Percentiles rank a stretch among this genome's conserved stretches.
Evolutionary conservation across 1,140 invertebrate species (phyloP).

Genomic region (Euwallacea similis): DNA sequence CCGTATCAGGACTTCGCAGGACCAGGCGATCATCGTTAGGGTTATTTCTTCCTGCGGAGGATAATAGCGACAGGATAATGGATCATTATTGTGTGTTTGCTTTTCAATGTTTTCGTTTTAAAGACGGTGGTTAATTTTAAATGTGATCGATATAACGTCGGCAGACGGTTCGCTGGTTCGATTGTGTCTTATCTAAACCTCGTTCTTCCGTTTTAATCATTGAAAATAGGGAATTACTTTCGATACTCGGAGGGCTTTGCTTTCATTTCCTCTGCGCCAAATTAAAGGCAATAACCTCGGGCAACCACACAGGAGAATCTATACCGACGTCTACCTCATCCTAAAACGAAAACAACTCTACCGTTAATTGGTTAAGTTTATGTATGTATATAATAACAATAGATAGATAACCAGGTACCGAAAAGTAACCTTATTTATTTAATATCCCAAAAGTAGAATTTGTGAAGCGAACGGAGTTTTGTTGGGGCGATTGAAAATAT

Average conservation of each 20-base stretch:
- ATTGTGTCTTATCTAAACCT: constrained; percentile 30
- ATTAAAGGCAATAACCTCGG: constrained; percentile 35
- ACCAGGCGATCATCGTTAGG: constrained; percentile 38
- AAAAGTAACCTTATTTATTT: background rate
- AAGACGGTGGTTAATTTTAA: constrained; percentile 35
- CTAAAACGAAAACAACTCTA: constrained; percentile 31
- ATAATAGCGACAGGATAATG: constrained; percentile 39
- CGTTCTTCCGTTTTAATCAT: constrained; percentile 37
- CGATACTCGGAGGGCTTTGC: constrained; percentile 26
- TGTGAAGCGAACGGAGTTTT: too few species aligned
- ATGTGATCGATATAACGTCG: background rate
- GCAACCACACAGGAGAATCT: constrained; percentile 30
- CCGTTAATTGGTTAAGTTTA: constrained; percentile 26
- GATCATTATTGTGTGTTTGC: constrained; percentile 41
- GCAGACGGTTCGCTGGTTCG: background rate
- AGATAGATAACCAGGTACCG: background rate
- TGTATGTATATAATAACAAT: constrained; percentile 13
- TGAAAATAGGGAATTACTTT: constrained; percentile 38
- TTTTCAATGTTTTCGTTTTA: constrained; percentile 39
- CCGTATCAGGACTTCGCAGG: constrained; percentile 37
- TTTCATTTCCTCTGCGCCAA: constrained; percentile 25
- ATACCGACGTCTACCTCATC: constrained; percentile 30
- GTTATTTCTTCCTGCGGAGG: constrained; percentile 35
- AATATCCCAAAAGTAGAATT: background rate
- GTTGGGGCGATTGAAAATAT: too few species aligned